phyloP scores from a whole-genome alignment of 1,140 invertebrate species.

The Helicoverpa armigera region DNA sequence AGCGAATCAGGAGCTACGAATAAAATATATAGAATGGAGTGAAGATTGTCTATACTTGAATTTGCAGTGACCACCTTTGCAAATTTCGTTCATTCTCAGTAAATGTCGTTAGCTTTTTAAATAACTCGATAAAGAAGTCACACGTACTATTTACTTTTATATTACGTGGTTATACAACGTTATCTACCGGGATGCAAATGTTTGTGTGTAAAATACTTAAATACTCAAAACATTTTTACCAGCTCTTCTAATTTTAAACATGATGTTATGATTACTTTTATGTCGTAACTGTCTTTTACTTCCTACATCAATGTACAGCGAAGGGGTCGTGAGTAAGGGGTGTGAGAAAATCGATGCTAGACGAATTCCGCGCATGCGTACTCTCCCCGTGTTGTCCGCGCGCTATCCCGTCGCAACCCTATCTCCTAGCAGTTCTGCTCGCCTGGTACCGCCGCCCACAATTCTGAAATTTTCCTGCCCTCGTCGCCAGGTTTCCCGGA shows the following conservation, averaged over 20 bases:
- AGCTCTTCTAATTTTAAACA: neutral
- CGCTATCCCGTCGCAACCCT: neutral
- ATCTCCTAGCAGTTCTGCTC: constrained; percentile 61
- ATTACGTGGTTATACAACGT: no score
- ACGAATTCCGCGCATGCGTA: constrained; percentile 67
- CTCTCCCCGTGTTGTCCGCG: constrained; percentile 2
- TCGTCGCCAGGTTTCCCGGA: constrained; percentile 78
- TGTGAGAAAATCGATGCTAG: constrained; percentile 71
- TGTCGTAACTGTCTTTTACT: neutral
- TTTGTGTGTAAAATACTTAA: no score
- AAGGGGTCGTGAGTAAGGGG: neutral
- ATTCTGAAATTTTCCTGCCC: constrained; percentile 84
- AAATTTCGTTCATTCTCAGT: no score
- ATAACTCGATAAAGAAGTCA: no score
- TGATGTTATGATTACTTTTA: no score
- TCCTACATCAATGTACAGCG: neutral
- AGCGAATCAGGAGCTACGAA: neutral
- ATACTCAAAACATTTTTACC: no score
- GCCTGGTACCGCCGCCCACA: constrained; percentile 83
- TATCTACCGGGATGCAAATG: no score
- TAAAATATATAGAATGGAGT: neutral
- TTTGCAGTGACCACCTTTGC: no score
- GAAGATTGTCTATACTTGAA: no score
- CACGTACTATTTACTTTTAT: no score
- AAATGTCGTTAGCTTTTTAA: neutral